Evolutionary conservation across 37 sponge, comb jelly and placozoan genomes (phyloP).

Genomic region (Theonella swinhoei): DNA sequence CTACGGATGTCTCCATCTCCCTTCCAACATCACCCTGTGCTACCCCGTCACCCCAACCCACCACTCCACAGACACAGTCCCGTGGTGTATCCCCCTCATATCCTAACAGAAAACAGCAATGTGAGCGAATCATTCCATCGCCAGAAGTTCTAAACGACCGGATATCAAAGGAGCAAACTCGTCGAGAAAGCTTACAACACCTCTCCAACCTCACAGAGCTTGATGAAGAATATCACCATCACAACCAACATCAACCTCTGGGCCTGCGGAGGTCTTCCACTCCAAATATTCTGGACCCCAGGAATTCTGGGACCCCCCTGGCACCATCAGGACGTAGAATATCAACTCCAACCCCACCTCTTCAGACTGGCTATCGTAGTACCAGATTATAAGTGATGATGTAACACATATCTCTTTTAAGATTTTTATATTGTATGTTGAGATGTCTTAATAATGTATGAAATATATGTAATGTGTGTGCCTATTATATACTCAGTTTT

Average conservation of each 20-base stretch:
- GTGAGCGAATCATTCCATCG: not conserved
- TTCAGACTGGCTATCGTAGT: too few species aligned
- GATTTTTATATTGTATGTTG: too few species aligned
- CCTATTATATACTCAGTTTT: too few species aligned
- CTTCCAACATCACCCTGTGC: not conserved
- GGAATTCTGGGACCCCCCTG: not conserved
- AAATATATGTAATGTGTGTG: too few species aligned
- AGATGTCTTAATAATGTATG: too few species aligned
- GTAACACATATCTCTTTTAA: too few species aligned
- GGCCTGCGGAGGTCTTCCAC: not conserved
- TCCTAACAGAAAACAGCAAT: too few species aligned
- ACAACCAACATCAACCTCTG: not conserved
- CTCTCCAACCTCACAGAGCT: not conserved
- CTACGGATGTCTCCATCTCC: not conserved
- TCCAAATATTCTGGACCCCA: not conserved
- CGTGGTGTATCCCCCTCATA: too few species aligned
- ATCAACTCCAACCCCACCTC: not conserved
- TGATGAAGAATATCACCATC: not conserved
- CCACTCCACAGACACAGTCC: not conserved
- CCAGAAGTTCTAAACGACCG: not conserved
- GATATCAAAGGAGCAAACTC: not conserved
- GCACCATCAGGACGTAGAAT: not conserved
- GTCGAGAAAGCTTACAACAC: not conserved
- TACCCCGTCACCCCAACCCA: not conserved
- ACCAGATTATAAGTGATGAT: too few species aligned